phyloP scores from a whole-genome alignment of 2,888 invertebrate genomes.

The Papilio gigon region DNA sequence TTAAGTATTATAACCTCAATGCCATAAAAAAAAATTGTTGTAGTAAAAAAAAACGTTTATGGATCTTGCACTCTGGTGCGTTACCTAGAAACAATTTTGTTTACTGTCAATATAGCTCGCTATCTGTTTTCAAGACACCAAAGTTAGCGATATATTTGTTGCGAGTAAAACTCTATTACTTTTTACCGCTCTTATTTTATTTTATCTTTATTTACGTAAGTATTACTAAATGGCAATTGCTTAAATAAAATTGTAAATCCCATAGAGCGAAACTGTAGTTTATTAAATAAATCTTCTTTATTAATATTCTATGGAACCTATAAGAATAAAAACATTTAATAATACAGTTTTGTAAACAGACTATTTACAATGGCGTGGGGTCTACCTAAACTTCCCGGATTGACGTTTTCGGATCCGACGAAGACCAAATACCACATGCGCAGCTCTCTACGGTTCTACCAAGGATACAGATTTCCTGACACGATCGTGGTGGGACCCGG shows the following conservation, averaged over 20 bases:
- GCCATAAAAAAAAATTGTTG: not conserved
- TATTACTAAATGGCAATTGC: not conserved
- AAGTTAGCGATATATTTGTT: conserved; percentile 1
- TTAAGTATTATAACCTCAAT: too few relatives aligned
- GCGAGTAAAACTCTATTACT: not conserved
- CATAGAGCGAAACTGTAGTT: not conserved
- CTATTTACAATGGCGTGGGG: conserved; percentile 77
- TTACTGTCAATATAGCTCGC: conserved; percentile 46
- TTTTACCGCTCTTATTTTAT: not conserved
- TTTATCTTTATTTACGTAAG: conserved; percentile 27
- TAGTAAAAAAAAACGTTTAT: not conserved
- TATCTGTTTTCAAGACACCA: conserved; percentile 52
- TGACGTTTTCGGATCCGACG: conserved; percentile 85
- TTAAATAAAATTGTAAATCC: not conserved
- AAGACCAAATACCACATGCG: conserved; percentile 83
- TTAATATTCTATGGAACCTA: too few relatives aligned
- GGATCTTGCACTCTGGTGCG: conserved; percentile 16
- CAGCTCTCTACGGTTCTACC: conserved; percentile 84
- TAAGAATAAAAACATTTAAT: too few relatives aligned
- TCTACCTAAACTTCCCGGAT: conserved; percentile 87
- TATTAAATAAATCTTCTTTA: too few relatives aligned
- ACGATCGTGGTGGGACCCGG: conserved; percentile 82
- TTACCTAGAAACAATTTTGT: conserved; percentile 54
- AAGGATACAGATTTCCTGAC: conserved; percentile 85
- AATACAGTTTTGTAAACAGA: not conserved